These are phyloP conservation scores for Aleadryas rufinucha DNA, from an alignment of 2,113 vertebrate genomes.

Conservation along the genomic window DNA sequence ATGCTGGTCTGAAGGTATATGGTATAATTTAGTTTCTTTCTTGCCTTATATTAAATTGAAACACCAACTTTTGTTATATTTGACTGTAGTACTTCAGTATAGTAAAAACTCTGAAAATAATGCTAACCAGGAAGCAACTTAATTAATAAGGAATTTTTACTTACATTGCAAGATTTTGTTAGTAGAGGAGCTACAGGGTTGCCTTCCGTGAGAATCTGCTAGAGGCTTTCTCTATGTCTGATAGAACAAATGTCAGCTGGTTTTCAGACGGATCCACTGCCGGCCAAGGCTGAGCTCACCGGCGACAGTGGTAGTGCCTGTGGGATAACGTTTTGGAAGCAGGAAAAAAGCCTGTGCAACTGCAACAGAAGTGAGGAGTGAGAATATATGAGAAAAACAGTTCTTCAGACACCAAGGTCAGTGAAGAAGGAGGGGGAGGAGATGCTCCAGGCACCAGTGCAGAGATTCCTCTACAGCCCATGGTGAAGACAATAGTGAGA, in stretches of 20 bases:
- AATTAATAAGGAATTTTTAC: background rate
- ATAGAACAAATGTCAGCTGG: background rate
- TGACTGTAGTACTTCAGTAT: background rate
- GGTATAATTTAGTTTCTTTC: background rate
- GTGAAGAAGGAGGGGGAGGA: background rate
- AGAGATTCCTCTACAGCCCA: background rate
- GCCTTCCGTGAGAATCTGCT: background rate
- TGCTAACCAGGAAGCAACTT: background rate
- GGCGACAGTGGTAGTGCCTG: background rate
- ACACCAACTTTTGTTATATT: background rate
- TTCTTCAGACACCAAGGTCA: background rate
- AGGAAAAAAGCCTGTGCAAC: background rate
- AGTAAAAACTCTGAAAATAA: background rate
- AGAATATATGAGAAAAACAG: background rate
- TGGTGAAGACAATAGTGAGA: background rate
- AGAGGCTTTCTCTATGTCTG: background rate
- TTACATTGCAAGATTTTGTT: background rate
- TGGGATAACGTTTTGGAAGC: background rate
- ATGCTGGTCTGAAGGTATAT: background rate
- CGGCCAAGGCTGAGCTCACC: background rate
- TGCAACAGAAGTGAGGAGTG: background rate
- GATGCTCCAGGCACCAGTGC: background rate
- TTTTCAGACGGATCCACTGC: background rate
- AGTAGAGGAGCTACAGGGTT: background rate
- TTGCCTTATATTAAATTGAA: background rate